Evolutionary conservation across 2,113 vertebrate genomes (phyloP).

Genomic region (Alligator mississippiensis): DNA sequence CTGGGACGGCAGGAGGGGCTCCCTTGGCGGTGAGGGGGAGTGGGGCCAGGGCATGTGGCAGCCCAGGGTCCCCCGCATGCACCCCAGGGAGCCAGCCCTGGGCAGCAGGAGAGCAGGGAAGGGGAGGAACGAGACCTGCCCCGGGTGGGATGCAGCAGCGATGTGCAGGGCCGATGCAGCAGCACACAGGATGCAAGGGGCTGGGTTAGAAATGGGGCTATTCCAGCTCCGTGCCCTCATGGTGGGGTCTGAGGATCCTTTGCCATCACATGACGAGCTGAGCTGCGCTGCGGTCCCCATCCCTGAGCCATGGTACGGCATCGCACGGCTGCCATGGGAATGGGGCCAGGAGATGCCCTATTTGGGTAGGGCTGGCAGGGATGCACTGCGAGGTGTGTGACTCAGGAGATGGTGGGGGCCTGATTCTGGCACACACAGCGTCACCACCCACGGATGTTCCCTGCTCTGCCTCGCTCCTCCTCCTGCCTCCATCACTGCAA

Average conservation of each 20-base stretch:
- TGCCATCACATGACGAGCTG: too few species aligned
- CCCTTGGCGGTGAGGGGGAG: neutral
- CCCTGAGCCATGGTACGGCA: too few species aligned
- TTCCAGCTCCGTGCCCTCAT: too few species aligned
- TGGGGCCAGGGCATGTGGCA: neutral
- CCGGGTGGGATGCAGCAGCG: too few species aligned
- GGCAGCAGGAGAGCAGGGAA: rapidly evolving
- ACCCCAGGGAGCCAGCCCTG: neutral
- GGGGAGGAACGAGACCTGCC: rapidly evolving
- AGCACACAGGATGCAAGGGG: too few species aligned
- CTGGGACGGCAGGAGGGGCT: neutral
- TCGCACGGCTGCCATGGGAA: too few species aligned
- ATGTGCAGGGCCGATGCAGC: too few species aligned
- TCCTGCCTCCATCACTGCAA: neutral
- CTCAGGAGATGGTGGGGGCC: too few species aligned
- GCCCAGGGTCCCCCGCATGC: rapidly evolving
- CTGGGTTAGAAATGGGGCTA: too few species aligned
- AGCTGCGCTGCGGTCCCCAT: too few species aligned
- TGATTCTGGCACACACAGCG: neutral
- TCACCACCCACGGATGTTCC: neutral
- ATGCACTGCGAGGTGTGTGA: neutral
- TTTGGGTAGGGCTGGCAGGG: neutral
- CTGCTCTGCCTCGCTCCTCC: neutral
- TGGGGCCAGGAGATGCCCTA: too few species aligned
- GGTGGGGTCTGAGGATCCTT: too few species aligned